These are phyloP conservation scores for Neodontobutis hainanensis DNA, from an alignment of 2,113 vertebrate species.

Conservation along the genomic window DNA sequence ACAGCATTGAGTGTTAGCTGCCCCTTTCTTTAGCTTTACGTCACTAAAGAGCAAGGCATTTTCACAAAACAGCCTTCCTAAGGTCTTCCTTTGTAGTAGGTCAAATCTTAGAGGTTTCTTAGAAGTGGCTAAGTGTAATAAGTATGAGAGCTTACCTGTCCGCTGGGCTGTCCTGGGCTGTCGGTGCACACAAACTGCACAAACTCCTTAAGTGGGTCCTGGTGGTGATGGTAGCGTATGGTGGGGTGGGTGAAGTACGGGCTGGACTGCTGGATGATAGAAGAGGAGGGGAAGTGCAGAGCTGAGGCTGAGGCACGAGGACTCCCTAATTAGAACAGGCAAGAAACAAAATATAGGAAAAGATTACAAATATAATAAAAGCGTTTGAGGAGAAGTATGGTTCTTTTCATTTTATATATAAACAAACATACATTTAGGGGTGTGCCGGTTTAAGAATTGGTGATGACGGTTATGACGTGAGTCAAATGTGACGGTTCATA, in stretches of 20 bases:
- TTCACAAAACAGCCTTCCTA: neutral
- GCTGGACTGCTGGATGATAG: conserved; percentile 97
- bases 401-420: conserved; percentile 3
- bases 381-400: conserved; percentile 9
- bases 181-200: conserved; percentile 95
- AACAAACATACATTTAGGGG: conserved; percentile 30
- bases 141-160: conserved; percentile 83
- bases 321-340: conserved; percentile 81
- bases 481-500: too few species aligned
- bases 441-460: too few species aligned
- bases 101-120: neutral
- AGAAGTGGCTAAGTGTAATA: neutral
- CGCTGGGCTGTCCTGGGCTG: conserved; percentile 89
- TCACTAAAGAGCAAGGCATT: neutral
- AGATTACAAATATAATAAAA: conserved; percentile 17
- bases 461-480: too few species aligned
- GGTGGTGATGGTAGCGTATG: conserved; percentile 96
- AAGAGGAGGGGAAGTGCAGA: conserved; percentile 95
- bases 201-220: conserved; percentile 96
- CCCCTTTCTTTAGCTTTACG: too few species aligned
- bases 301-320: conserved; percentile 94
- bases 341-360: conserved; percentile 18
- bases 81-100: neutral
- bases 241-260: conserved; percentile 96
- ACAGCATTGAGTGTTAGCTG: neutral